Evolutionary conservation across 2,113 vertebrate species (phyloP).

Genomic region (Oncorhynchus kisutch): DNA sequence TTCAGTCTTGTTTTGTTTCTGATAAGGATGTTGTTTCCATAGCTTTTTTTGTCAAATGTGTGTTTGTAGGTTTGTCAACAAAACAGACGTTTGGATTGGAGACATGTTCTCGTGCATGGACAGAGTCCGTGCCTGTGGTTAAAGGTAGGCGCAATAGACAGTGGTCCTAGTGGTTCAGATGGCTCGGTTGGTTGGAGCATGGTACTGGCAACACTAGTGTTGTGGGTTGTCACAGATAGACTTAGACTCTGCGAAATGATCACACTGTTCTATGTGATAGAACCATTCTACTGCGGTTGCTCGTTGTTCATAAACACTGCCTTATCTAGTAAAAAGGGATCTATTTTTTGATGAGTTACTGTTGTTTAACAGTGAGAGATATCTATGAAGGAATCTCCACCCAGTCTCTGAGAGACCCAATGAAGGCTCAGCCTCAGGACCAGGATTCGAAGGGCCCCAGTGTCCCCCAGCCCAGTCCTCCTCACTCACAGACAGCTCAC

Average conservation of each 20-base stretch:
- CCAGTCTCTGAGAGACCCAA: slow-evolving; percentile 62
- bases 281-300: too few relatives aligned
- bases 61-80: slow-evolving; percentile 47
- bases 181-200: too few relatives aligned
- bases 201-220: too few relatives aligned
- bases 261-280: too few relatives aligned
- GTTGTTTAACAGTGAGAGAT: too few relatives aligned
- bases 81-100: slow-evolving; percentile 54
- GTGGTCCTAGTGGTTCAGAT: background rate
- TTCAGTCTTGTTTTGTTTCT: background rate
- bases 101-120: slow-evolving; percentile 61
- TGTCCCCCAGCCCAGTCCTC: slow-evolving; percentile 22
- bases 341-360: too few relatives aligned
- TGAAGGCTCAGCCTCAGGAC: slow-evolving; percentile 19
- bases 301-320: too few relatives aligned
- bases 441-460: slow-evolving; percentile 16
- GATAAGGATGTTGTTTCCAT: background rate
- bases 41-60: background rate
- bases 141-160: slow-evolving; percentile 51
- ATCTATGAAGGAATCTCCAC: slow-evolving; percentile 51
- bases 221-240: too few relatives aligned
- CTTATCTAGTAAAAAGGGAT: too few relatives aligned
- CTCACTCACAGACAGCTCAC: slow-evolving; percentile 39
- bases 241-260: too few relatives aligned
- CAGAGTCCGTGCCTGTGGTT: slow-evolving; percentile 61